Conservation (phyloP, 2,888 invertebrate genomes). For the Platycheirus rosarum region DNA sequence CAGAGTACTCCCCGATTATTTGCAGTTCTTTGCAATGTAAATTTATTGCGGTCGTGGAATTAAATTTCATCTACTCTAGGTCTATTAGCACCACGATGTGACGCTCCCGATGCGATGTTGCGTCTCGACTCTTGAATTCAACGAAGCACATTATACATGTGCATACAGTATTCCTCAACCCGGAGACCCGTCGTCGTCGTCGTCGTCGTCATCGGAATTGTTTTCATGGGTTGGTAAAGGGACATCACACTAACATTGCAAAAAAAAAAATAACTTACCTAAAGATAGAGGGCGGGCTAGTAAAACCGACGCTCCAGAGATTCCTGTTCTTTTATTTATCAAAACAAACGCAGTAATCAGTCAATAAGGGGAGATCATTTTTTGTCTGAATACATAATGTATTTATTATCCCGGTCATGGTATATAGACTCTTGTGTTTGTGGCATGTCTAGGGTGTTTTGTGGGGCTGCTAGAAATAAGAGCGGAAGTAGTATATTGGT, state of each 20-base stretch:
- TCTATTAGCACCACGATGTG: conserved; percentile 17
- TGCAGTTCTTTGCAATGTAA: conserved; percentile 49
- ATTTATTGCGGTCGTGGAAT: conserved; percentile 58
- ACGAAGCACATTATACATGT: conserved; percentile 48
- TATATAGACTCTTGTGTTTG: neutral
- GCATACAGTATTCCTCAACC: conserved; percentile 53
- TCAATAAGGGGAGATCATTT: conserved; percentile 8
- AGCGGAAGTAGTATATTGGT: conserved; percentile 7
- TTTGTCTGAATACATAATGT: neutral
- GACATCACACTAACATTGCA: too few relatives aligned
- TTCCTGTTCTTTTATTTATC: conserved; percentile 1
- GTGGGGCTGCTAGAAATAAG: neutral
- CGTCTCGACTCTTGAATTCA: neutral
- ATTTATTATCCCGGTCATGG: neutral
- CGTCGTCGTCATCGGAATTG: conserved; percentile 4
- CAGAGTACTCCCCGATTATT: neutral
- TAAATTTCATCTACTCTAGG: conserved; percentile 29
- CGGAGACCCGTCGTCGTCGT: conserved; percentile 28
- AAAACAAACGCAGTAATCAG: conserved; percentile 16
- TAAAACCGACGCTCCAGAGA: conserved; percentile 14
- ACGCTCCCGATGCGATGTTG: too few relatives aligned
- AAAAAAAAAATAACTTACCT: conserved; percentile 32
- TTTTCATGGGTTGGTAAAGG: conserved; percentile 44
- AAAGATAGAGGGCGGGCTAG: conserved; percentile 47
- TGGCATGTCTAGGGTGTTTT: neutral